Evolutionary conservation across 2,113 vertebrate species (phyloP).

Genomic region (Cinclus mexicanus): DNA sequence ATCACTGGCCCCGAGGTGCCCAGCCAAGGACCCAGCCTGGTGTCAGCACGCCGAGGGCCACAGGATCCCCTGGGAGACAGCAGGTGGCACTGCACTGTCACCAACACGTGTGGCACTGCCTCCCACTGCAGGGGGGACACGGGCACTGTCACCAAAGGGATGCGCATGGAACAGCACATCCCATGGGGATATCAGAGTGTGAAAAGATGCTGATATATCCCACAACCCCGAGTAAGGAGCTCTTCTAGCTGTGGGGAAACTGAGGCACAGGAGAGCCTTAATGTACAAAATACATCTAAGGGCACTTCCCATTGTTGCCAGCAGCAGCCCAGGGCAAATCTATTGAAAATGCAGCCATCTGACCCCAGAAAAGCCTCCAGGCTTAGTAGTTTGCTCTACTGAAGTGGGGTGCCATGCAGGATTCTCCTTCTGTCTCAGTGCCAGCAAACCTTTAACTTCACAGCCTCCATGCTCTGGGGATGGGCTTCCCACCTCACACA

Average conservation of each 20-base stretch:
- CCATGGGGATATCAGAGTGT: accelerated
- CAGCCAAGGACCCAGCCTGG: accelerated
- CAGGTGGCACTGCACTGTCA: constrained; percentile 61
- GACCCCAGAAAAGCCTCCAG: not conserved
- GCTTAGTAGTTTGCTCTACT: not conserved
- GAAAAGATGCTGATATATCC: not conserved
- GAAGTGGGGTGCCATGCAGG: accelerated
- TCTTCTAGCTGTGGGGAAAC: not conserved
- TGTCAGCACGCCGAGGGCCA: not conserved
- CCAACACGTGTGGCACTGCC: not conserved
- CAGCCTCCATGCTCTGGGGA: accelerated
- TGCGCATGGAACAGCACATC: accelerated
- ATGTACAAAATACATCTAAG: not conserved
- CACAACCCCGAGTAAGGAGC: accelerated
- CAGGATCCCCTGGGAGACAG: constrained; percentile 18
- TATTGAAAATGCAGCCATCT: not conserved
- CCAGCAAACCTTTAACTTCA: not conserved
- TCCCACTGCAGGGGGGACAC: not conserved
- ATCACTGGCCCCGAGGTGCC: accelerated
- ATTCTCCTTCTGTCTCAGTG: not conserved
- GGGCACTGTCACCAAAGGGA: not conserved
- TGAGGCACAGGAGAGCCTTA: not conserved
- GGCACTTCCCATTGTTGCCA: not conserved
- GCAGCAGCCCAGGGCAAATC: not conserved
- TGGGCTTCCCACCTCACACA: accelerated